Evolutionary conservation across 2,888 invertebrate genomes (phyloP), one percentile per base, ranked within the genome.

Genomic region (Tinea pellionella): DNA sequence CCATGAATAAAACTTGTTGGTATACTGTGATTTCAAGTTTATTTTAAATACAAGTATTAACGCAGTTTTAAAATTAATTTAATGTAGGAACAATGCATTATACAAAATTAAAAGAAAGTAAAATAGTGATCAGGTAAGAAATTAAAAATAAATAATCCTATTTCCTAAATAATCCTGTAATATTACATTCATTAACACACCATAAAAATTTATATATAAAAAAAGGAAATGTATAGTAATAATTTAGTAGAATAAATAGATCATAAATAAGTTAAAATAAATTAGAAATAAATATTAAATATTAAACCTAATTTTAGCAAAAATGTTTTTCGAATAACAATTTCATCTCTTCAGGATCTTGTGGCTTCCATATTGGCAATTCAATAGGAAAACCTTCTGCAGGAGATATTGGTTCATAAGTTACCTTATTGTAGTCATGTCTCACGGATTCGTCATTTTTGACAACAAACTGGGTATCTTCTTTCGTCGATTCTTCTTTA

Each of bases 311-410:
- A 51, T 51, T 6, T 24, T 53, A 57, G 13, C 57, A 57, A 13
- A 57, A 57, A 32, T 57, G 57, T 32, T 13, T 57, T 2, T 57
- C 30, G 16, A 57, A 57, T 57, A 57, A 32, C 3, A 13, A 32
- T 57, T 57, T 30, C 57, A 57, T 19, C 30, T 62, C 62, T 19
- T 63, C 63, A 19, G 63, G 63, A 29, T 61, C 51, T 1, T 61
- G 60, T 16, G 61, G 61, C 42, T 61, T 47, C 63, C 62, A 64
- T 15, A n/a, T 32, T n/a, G 30, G 57, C 9, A 30, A n/a, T 32
- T 57, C 57, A 4, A 57, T 19, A 13, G 58, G 30, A 8, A 16
- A 55, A 15, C 13, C 16, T 56, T 58, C 47, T 11, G 58, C 51
- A 42, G 62, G 60, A 13, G 60, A 53, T n/a, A 61, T 58, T 13